Percentiles rank a stretch among this genome's conserved stretches.
Conservation (phyloP, 2,888 invertebrate genomes). For the Phlogophora meticulosa region DNA sequence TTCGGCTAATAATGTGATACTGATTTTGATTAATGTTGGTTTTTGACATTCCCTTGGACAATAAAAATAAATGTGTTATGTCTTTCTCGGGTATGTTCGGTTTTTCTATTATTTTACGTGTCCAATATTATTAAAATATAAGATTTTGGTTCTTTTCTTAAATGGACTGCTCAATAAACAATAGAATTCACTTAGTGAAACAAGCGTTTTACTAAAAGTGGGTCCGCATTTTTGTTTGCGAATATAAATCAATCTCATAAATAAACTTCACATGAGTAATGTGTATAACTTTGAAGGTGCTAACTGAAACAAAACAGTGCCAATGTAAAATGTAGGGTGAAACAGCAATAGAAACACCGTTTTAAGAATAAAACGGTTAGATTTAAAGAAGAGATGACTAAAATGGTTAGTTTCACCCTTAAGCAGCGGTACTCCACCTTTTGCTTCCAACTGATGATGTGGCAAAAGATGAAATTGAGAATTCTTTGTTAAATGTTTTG, state of each 20-base stretch:
- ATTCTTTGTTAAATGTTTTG: background rate
- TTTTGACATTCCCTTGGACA: constrained; percentile 80
- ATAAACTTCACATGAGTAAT: constrained; percentile 16
- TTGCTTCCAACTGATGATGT: background rate
- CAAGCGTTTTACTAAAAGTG: background rate
- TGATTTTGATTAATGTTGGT: constrained; percentile 52
- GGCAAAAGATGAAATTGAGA: background rate
- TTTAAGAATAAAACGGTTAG: constrained; percentile 4
- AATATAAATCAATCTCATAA: constrained; percentile 21
- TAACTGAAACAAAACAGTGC: constrained; percentile 77
- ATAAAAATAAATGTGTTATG: constrained; percentile 76
- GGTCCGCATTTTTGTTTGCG: constrained; percentile 13
- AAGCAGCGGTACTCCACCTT: constrained; percentile 38
- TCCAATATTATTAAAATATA: constrained; percentile 19
- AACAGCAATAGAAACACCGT: constrained; percentile 4
- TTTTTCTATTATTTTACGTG: constrained; percentile 44
- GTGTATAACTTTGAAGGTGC: constrained; percentile 71
- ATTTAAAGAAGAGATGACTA: constrained; percentile 4
- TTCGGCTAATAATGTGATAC: constrained; percentile 65
- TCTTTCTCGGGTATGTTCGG: constrained; percentile 73
- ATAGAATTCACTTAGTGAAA: constrained; percentile 14
- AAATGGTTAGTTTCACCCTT: constrained; percentile 35
- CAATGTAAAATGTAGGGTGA: constrained; percentile 70
- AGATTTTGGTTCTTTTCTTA: background rate
- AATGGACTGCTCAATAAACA: constrained; percentile 33